Conservation (phyloP, 2,113 vertebrate genomes). For the Indicator maculatus region DNA sequence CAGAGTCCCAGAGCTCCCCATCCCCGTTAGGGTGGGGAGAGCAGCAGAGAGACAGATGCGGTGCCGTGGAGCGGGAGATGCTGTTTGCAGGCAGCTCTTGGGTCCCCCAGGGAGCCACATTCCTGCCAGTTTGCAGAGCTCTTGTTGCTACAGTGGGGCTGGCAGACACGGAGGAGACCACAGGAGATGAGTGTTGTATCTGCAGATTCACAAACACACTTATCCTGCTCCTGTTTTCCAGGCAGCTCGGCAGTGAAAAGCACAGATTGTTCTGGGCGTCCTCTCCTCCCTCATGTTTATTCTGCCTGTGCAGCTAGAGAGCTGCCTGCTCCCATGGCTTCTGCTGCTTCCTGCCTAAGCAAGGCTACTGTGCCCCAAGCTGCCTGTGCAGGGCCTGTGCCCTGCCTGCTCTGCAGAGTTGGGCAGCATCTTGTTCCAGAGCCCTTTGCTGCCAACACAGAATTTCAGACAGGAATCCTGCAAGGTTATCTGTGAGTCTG, state of each 20-base stretch:
- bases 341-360: neutral
- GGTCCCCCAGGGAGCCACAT: neutral
- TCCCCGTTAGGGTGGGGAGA: rapidly evolving
- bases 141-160: neutral
- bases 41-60: rapidly evolving
- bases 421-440: neutral
- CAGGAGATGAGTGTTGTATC: neutral
- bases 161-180: neutral
- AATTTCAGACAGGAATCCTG: neutral
- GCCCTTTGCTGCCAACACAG: neutral
- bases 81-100: neutral
- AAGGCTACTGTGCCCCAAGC: neutral
- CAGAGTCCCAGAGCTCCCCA: neutral
- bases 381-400: neutral
- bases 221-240: neutral
- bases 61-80: rapidly evolving
- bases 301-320: neutral
- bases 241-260: neutral
- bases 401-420: neutral
- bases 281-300: neutral
- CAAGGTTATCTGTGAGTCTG: too few species aligned
- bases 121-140: neutral
- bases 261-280: neutral
- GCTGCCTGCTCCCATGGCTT: neutral
- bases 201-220: neutral